phyloP scores from a whole-genome alignment of 2,888 invertebrate genomes.

The Camptogramma bilineatum region DNA sequence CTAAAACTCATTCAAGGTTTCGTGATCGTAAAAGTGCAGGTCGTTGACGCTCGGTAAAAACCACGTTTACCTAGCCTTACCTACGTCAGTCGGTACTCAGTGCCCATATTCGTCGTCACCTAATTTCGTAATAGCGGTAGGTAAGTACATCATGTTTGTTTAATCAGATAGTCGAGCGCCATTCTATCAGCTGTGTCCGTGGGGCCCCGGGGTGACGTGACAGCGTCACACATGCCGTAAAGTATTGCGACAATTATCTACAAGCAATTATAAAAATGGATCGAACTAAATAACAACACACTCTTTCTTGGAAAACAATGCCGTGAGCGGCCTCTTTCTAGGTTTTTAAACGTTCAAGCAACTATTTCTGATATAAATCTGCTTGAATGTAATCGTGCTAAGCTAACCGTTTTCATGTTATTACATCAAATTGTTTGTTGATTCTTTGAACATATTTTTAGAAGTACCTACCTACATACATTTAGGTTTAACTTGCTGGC shows the following conservation, averaged over 20 bases:
- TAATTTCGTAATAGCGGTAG: slow-evolving; percentile 34
- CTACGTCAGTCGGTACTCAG: slow-evolving; percentile 26
- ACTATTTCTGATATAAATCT: neutral
- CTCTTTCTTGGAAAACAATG: slow-evolving; percentile 32
- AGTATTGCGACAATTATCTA: slow-evolving; percentile 54
- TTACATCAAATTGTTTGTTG: neutral
- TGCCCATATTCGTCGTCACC: slow-evolving; percentile 28
- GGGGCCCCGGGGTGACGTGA: slow-evolving; percentile 35
- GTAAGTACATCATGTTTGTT: slow-evolving; percentile 37
- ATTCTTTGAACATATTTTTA: neutral
- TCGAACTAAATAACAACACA: slow-evolving; percentile 45
- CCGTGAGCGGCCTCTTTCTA: neutral
- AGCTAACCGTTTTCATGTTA: neutral
- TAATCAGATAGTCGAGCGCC: slow-evolving; percentile 36
- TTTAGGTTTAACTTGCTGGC: too few species aligned
- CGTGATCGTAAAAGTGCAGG: slow-evolving; percentile 19
- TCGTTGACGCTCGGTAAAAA: slow-evolving; percentile 32
- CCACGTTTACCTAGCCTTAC: slow-evolving; percentile 28
- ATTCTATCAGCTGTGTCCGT: slow-evolving; percentile 26
- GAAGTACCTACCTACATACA: neutral
- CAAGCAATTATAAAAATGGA: slow-evolving; percentile 60
- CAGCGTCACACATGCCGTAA: slow-evolving; percentile 37
- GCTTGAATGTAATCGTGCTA: neutral
- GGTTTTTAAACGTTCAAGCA: neutral
- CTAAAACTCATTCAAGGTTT: slow-evolving; percentile 30